Base-by-base conservation (phyloP, 2,888 invertebrate species). In the Eustalomyia histrio region DNA sequence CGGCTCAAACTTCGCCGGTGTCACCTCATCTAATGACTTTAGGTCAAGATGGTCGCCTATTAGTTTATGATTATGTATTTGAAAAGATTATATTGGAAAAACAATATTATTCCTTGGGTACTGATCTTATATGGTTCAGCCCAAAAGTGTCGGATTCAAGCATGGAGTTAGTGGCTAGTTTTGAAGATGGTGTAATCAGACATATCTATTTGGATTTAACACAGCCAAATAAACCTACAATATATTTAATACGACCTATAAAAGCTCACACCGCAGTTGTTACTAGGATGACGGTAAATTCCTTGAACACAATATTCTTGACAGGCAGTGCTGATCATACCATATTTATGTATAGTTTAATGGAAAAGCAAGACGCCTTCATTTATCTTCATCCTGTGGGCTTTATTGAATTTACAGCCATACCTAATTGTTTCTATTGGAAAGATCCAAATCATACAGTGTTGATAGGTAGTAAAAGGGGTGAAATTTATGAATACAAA, bases 21-120 rank as follows among this genome's bases (percentile, higher is more conserved):
- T 93, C 94, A 12, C 92, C 94, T 0, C 93, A 95, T 81, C 88
- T 97, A 2, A 93, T 94, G 4, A 94, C 95, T 0, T 92, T 95
- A 0, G 97, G 97, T 0, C 90, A 91, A 80, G 95, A 95, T 83
- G 95, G 97, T 5, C 92, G 93, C 68, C 87, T 97, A 1, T 93
- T 94, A 83, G 91, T 96, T 2, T 96, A 95, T 86, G 93, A 95
- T 86, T 96, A 95, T 79, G 86, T 92, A 0, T 89, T 89, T 0
- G 93, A 93, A 84, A 89, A 89, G 24, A 89, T 95, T 14, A 87
- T 96, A 8, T 91, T 94, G 29, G 92, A 92, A 80, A 92, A 94
- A 83, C 92, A 92, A 72, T 95, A 93, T 87, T 90, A 91, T 16
- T 91, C 92, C 0, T 89, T 92, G 24, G 92, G 94, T 0, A 91